Percentiles rank a stretch among this genome's conserved stretches.
phyloP scores from a whole-genome alignment of 2,113 vertebrate genomes.

The Nibea coibor region DNA sequence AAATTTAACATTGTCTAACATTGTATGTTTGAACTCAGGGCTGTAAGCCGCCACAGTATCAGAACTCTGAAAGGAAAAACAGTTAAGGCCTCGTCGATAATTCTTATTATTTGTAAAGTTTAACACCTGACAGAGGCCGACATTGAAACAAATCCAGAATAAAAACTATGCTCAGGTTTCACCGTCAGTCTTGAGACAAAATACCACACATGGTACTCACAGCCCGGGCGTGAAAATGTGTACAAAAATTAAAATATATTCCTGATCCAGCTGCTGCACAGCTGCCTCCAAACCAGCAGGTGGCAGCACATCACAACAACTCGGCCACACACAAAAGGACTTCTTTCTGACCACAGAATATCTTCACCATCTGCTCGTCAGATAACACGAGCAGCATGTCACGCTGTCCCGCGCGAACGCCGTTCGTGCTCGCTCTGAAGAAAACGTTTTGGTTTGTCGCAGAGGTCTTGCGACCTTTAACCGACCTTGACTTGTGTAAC shows the following conservation, averaged over 20 bases:
- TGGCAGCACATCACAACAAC: conserved; percentile 35
- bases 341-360: conserved; percentile 18
- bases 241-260: background rate
- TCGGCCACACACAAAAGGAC: background rate
- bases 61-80: background rate
- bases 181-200: background rate
- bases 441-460: conserved; percentile 8
- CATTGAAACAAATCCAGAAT: background rate
- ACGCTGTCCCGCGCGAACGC: background rate
- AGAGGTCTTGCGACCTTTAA: background rate
- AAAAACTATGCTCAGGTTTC: background rate
- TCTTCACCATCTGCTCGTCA: conserved; percentile 6
- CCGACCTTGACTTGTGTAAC: conserved; percentile 55
- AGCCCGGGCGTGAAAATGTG: background rate
- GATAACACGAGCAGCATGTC: conserved; percentile 10
- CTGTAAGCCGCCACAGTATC: background rate
- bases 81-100: background rate
- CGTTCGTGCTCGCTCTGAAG: background rate
- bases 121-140: background rate
- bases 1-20: background rate
- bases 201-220: background rate
- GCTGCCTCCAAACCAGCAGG: conserved; percentile 61
- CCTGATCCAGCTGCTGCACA: conserved; percentile 31
- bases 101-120: background rate
- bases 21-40: conserved; percentile 10